These are phyloP conservation scores for Odontothrips loti DNA, from an alignment of 2,888 invertebrate genomes.

Conservation along the genomic window DNA sequence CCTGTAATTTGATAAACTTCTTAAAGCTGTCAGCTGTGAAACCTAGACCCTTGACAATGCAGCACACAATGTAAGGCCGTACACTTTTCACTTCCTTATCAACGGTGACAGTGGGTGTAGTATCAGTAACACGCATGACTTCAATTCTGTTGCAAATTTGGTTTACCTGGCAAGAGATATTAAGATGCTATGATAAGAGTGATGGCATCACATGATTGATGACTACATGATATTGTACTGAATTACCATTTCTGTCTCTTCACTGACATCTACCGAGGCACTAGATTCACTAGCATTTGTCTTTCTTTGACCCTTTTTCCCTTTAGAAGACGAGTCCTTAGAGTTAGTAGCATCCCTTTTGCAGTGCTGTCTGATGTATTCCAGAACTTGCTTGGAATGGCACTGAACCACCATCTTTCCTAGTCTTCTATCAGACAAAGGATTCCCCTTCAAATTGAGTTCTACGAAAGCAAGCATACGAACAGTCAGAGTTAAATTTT, in stretches of 20 bases:
- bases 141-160: conserved; percentile 32
- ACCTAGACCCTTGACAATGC: conserved; percentile 60
- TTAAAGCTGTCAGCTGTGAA: conserved; percentile 64
- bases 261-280: not conserved
- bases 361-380: conserved; percentile 68
- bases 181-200: not conserved
- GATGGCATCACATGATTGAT: not conserved
- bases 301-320: not conserved
- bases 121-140: conserved; percentile 52
- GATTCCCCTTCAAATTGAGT: conserved; percentile 68
- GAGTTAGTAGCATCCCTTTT: not conserved
- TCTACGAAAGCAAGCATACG: conserved; percentile 50
- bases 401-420: conserved; percentile 71
- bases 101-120: conserved; percentile 52
- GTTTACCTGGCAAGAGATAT: not conserved
- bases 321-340: not conserved
- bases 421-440: conserved; percentile 66
- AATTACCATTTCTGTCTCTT: not conserved
- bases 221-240: not conserved
- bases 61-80: conserved; percentile 68
- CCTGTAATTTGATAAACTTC: conserved; percentile 75
- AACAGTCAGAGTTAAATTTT: not conserved
- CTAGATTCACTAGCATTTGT: not conserved
- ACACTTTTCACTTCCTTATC: conserved; percentile 57
- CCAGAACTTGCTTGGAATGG: conserved; percentile 68